phyloP scores from a whole-genome alignment of 2,113 vertebrate species.

The Dermatemys mawii region DNA sequence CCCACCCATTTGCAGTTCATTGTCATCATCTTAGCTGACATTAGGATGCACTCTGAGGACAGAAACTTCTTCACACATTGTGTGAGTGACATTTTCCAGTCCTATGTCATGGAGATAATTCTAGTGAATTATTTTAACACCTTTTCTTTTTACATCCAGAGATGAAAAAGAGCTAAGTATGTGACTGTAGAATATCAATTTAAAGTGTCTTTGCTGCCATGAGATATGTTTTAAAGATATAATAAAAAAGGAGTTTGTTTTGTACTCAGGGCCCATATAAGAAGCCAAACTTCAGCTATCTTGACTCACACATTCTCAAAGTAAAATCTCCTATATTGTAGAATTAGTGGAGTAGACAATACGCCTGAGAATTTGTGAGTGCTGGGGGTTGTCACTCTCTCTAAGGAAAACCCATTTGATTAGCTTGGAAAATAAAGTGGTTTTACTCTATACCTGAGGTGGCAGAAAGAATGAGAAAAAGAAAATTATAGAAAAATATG shows the following conservation, averaged over 20 bases:
- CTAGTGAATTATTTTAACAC: not conserved
- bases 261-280: not conserved
- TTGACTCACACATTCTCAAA: slow-evolving; percentile 1
- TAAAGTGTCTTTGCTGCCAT: not conserved
- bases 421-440: slow-evolving; percentile 23
- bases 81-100: not conserved
- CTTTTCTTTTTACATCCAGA: not conserved
- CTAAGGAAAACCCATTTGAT: not conserved
- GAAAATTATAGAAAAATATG: not conserved
- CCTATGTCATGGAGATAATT: not conserved
- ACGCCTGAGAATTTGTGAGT: slow-evolving; percentile 46
- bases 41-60: slow-evolving; percentile 13
- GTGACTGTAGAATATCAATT: not conserved
- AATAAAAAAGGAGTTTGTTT: not conserved
- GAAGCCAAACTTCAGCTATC: slow-evolving; percentile 1
- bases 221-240: not conserved
- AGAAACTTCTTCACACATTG: not conserved
- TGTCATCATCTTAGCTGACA: slow-evolving; percentile 17
- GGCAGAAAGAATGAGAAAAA: not conserved
- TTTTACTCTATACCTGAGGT: slow-evolving; percentile 7
- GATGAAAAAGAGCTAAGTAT: not conserved
- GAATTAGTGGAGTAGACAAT: not conserved
- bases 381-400: slow-evolving; percentile 34
- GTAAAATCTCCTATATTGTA: not conserved
- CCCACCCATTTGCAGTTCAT: slow-evolving; percentile 35